Evolutionary conservation across 2,888 invertebrate genomes (phyloP).

Genomic region (Trachelus troglodyta): DNA sequence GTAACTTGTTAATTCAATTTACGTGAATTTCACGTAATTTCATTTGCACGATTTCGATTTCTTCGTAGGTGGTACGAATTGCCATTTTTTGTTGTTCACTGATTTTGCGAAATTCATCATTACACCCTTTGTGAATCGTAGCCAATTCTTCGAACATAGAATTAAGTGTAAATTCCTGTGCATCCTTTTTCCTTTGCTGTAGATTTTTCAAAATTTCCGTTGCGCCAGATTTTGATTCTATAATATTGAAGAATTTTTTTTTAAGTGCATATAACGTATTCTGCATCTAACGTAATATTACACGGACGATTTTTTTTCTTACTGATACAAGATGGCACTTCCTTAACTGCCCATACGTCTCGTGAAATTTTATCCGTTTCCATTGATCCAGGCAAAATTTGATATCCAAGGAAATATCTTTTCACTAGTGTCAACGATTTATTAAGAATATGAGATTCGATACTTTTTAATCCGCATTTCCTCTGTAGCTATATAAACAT

Average conservation of each 20-base stretch:
- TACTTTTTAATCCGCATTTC: background rate
- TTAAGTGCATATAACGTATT: background rate
- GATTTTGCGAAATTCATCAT: conserved; percentile 21
- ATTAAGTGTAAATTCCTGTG: conserved; percentile 28
- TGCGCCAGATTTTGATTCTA: background rate
- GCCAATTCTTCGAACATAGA: conserved; percentile 30
- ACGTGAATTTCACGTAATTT: conserved; percentile 23
- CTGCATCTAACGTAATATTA: background rate
- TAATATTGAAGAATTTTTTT: background rate
- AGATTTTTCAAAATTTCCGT: conserved; percentile 21
- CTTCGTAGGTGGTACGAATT: conserved; percentile 21
- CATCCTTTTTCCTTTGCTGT: conserved; percentile 22
- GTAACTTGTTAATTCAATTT: background rate
- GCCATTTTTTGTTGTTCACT: conserved; percentile 25
- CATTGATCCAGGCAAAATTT: background rate
- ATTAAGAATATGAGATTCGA: background rate
- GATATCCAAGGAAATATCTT: background rate
- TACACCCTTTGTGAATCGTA: conserved; percentile 21
- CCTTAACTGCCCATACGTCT: background rate
- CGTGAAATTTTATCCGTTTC: background rate
- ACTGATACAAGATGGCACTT: background rate
- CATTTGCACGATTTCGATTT: conserved; percentile 20
- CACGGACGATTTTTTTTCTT: background rate
- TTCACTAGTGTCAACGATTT: background rate
- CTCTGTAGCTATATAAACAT: background rate